Base-by-base conservation (phyloP, 2,888 invertebrate species). In the Drosophila mayaguana region DNA sequence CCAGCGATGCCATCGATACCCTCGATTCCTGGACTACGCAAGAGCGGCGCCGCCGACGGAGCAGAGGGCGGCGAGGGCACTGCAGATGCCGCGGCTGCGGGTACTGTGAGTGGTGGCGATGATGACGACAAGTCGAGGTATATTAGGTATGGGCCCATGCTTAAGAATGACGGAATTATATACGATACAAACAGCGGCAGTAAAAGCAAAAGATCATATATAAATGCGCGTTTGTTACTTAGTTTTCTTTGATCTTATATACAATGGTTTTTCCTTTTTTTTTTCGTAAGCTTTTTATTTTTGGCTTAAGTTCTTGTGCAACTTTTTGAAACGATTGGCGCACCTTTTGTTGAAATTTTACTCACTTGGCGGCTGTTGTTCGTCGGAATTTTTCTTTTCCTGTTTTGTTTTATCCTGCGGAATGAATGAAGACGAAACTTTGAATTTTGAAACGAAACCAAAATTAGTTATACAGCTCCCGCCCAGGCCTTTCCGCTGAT, bases 71-170 rank as follows among this genome's bases (percentile, higher is more conserved):
- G 60, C 53, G 83, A 88, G 46, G 81, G 75, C 38, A 70, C 78
- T 62, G 80, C 78, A 42, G 81, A 82, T 63, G 80, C 64, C 71
- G 85, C 83, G 53, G 88, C 81, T 75, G 81, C 76, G 71, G 89
- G 85, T 74, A 90, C 82, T 78, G 91, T 88, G 81, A 91, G 89
- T 91, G 91, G 88, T 81, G 91, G 84, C 83, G 97, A 97, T 90
- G 97, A 97, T 93, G 97, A 97, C 93, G 97, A 97, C 94, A 96
- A 97, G 94, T 96, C 96, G 93, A 96, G 96, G 96, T 96, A 95
- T 94, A 95, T 94, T 95, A 95, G 95, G 95, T 95, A 95, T 94
- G 95, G 95, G 95, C 94, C 94, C 86, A 53, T 81, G 90, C 92
- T 92, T 84, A 90, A 92, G 94, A 92, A 92, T 93, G 93, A 93